These are phyloP conservation scores for Heliconius hermathena DNA, from an alignment of 1,140 invertebrate genomes.

Conservation along the genomic window DNA sequence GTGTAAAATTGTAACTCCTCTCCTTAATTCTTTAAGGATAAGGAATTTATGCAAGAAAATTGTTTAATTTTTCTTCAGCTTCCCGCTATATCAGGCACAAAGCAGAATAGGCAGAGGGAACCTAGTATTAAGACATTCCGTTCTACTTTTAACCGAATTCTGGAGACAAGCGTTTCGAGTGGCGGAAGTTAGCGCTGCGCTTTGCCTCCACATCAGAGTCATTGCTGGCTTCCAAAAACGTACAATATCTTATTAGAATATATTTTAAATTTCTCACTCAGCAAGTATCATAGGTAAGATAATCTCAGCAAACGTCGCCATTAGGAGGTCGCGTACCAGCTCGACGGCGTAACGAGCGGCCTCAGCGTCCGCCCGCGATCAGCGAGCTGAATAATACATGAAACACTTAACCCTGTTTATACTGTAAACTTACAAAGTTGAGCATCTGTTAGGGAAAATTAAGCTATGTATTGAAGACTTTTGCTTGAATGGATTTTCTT, in stretches of 20 bases:
- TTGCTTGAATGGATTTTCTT: background rate
- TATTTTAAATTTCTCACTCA: background rate
- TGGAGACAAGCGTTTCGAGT: no score
- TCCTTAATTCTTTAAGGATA: no score
- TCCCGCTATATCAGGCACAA: no score
- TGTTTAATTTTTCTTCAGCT: no score
- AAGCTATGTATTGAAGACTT: conserved; percentile 14
- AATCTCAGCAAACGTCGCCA: conserved; percentile 62
- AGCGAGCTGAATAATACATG: conserved; percentile 65
- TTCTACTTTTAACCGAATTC: no score
- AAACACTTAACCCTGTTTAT: conserved; percentile 36
- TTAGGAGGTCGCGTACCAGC: conserved; percentile 54
- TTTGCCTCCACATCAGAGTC: no score
- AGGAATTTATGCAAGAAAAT: no score
- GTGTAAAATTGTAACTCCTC: no score
- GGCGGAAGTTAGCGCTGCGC: no score
- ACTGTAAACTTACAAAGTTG: conserved; percentile 8
- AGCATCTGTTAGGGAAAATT: conserved; percentile 5
- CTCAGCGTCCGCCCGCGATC: conserved; percentile 50
- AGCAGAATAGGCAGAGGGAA: no score
- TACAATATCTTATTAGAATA: background rate
- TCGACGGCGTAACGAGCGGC: conserved; percentile 46
- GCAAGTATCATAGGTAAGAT: conserved; percentile 39
- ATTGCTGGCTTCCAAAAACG: background rate
- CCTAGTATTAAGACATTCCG: no score